Evolutionary conservation across 1,140 invertebrate species (phyloP), one percentile per base, ranked within the genome.

Genomic region (Drosophila sp.): DNA sequence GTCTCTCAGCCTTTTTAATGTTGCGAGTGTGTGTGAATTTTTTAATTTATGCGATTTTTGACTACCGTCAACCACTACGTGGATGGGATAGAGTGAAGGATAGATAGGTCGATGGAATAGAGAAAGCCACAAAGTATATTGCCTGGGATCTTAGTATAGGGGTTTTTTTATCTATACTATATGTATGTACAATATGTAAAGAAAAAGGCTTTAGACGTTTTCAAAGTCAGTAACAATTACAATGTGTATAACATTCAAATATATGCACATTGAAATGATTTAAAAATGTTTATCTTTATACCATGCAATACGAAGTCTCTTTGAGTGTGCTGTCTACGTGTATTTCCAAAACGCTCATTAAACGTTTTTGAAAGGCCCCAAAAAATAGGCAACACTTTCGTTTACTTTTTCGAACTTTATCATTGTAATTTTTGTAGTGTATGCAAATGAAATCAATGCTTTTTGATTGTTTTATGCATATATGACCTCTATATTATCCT

Each of bases 41-140:
- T 85, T 86, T 86, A 87, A 86, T 86, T 86, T 86, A 89, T 87
- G 84, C 84, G 73, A 78, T 87, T 89, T 83, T 89, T 84, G 80
- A 90, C 84, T 83, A 67, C 58, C 44, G 27, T 61, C 72, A 72
- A 17, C 58, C 67, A 54, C 29, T 64, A 38, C 40, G 29, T 57
- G 50, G 38, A 67, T 58, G 61, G 30, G 11, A 27, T n/a, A 23
- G 8, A 35, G 11, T 5, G 7, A 25, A 11, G 54, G 8, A n/a
- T 25, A 30, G 17, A n/a, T 25, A 30, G 17, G 44, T 25, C 44
- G 23, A 3, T 7, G 23, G 30, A 41, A 33, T 25, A 27, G 27
- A 29, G 33, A 1, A 30, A 38, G 3, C 5, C 25, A 8, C 7
- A 6, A 47, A 47, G 7, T 27, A 47, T 1, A 6, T 50, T 10